A percentile compares a stretch with the other conserved stretches of the same genome.
Evolutionary conservation across 2,888 invertebrate genomes (phyloP).

Genomic region (Drosophila conformis): DNA sequence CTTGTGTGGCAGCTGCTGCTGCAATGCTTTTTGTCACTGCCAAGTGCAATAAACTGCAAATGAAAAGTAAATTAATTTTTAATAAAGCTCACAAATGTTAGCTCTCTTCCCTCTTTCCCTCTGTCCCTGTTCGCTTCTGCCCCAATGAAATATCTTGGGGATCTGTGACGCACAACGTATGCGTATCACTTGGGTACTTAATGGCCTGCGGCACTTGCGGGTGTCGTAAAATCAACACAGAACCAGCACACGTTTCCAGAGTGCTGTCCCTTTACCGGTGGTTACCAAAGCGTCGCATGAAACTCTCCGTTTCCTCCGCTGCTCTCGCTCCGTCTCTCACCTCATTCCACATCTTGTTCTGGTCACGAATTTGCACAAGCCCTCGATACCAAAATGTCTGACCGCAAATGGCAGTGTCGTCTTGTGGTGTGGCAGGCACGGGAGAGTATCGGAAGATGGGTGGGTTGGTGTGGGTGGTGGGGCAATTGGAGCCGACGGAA

Average conservation of each 20-base stretch:
- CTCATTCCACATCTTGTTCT: constrained; percentile 1
- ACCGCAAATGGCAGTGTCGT: constrained; percentile 59
- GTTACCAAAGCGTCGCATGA: constrained; percentile 50
- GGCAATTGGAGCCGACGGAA: constrained; percentile 28
- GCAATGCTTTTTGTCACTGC: constrained; percentile 61
- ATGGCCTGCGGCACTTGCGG: constrained; percentile 74
- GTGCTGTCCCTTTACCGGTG: constrained; percentile 39
- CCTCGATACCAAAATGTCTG: constrained; percentile 38
- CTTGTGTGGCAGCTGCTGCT: constrained; percentile 53
- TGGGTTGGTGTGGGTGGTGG: neutral
- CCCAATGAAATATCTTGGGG: constrained; percentile 12
- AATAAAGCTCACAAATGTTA: constrained; percentile 71
- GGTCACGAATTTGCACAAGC: constrained; percentile 44
- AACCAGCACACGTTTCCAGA: constrained; percentile 18
- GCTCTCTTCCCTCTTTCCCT: neutral
- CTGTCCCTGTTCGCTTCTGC: neutral
- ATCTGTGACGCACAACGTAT: constrained; percentile 34
- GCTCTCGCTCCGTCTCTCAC: neutral
- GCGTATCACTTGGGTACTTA: constrained; percentile 67
- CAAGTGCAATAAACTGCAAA: constrained; percentile 78
- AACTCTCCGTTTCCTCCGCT: neutral
- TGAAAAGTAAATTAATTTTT: constrained; percentile 81
- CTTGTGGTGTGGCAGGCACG: constrained; percentile 26
- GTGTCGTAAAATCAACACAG: constrained; percentile 73
- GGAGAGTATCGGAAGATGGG: constrained; percentile 18